Base-by-base conservation (phyloP, 2,113 vertebrate genomes). In the Triplophysa siluroides region DNA sequence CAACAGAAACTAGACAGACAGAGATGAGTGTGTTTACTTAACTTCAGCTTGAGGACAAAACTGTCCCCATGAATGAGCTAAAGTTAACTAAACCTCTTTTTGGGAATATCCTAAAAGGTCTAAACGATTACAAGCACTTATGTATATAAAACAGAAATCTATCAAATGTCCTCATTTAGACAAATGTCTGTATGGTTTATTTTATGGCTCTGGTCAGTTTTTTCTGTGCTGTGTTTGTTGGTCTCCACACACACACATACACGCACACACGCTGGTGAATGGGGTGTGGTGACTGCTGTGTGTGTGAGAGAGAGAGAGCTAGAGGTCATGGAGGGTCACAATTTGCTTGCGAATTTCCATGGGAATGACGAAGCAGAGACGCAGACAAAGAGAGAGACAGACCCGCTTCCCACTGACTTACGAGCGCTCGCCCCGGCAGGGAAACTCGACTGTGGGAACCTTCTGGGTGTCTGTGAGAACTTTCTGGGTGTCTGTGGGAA, bases 271-370 rank as follows among this genome's bases (percentile, higher is more conserved):
- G 10, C 43, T 45, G 43, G 47, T 63, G 18, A 50, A 43, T 21
- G 19, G 74, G 41, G 76, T 78, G 62, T 68, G 19, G 52, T 78
- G 47, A 45, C 43, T 45, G 50, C 19, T 14, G 18, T 78, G 75
- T 56, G 52, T 23, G 43, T 41, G 52, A 24, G n/a, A 7, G 38
- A 18, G 26, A n/a, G 54, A 52, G 43, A 43, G 78, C 10, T 6
- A 52, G 18, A 61, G 72, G 72, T 81, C 79, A 81, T 2, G 62
- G 64, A 41, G 33, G 38, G 62, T 33, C 62, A 75, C 64, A 65
- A 43, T 81, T 75, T 75, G 50, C 62, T 56, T 29, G 23, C 50
- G 16, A 60, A 81, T 81, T 81, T 76, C 56, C 80, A 81, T 76
- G 43, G 60, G 65, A 81, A 76, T 76, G 80, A 76, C 61, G 45